Evolutionary conservation across 2,113 vertebrate species (phyloP).

Genomic region (Lichenostomus cassidix): DNA sequence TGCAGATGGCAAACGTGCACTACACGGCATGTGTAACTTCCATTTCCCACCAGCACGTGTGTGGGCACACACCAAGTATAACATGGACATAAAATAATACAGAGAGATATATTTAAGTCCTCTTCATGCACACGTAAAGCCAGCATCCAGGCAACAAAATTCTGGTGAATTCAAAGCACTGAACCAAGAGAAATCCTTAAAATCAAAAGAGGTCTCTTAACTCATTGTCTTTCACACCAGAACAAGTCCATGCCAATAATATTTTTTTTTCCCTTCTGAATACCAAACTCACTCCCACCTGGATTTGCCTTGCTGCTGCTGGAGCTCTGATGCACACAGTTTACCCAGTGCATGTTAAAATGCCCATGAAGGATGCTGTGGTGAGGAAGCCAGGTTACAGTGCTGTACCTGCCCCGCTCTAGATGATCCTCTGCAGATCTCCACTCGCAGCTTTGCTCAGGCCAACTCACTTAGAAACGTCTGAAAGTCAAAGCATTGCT

Average conservation of each 20-base stretch:
- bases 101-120: neutral
- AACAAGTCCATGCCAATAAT: neutral
- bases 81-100: neutral
- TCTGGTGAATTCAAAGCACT: neutral
- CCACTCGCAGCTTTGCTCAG: neutral
- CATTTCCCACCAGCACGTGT: neutral
- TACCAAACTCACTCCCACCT: neutral
- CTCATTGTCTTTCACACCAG: neutral
- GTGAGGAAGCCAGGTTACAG: neutral
- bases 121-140: neutral
- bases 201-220: neutral
- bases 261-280: neutral
- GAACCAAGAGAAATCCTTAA: neutral
- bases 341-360: neutral
- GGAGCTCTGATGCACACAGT: neutral
- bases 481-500: neutral
- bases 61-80: neutral
- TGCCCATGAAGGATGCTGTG: fast-evolving
- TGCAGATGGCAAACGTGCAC: neutral
- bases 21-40: neutral
- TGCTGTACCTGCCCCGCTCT: neutral
- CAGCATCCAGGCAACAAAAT: neutral
- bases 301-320: neutral
- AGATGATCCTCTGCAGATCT: neutral
- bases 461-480: conserved; percentile 41